Evolutionary conservation across 2,888 invertebrate species (phyloP).

Genomic region (Lasius fuliginosus): DNA sequence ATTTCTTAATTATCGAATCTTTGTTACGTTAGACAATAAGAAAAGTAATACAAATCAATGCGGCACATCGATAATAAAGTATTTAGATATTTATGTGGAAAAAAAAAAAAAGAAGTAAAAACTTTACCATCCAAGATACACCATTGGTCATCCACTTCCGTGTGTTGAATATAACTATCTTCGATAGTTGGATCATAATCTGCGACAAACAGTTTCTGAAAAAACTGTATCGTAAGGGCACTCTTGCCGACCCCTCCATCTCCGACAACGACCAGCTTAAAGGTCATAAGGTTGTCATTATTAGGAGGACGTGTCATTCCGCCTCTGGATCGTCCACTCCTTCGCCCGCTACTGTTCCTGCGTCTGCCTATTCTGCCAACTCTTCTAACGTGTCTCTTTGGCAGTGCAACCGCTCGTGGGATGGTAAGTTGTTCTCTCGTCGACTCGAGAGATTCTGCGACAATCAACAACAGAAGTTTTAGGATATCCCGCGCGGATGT

Average conservation of each 20-base stretch:
- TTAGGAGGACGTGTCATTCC: constrained; percentile 91
- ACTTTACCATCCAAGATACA: constrained; percentile 94
- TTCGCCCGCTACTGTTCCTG: constrained; percentile 79
- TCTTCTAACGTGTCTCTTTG: constrained; percentile 72
- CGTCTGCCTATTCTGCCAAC: constrained; percentile 83
- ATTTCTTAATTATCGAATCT: not conserved
- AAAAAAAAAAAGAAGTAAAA: not conserved
- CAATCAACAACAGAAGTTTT: constrained; percentile 21
- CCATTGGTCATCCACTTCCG: constrained; percentile 97
- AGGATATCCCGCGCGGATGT: not conserved
- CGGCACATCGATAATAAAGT: not conserved
- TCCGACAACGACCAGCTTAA: constrained; percentile 97
- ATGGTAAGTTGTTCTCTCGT: constrained; percentile 44
- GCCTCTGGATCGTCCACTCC: constrained; percentile 81
- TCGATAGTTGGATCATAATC: constrained; percentile 99
- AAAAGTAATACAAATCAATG: not conserved
- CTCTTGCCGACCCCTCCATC: constrained; percentile 98
- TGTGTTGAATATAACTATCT: constrained; percentile 97
- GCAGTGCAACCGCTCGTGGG: constrained; percentile 64
- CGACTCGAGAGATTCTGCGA: constrained; percentile 58
- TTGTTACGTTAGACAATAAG: not conserved
- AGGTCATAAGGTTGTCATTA: constrained; percentile 91
- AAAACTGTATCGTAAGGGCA: constrained; percentile 98
- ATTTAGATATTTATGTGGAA: not conserved
- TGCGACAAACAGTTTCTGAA: constrained; percentile 97